Evolutionary conservation across 2,113 vertebrate species (phyloP), one percentile per base, ranked within the genome.

Genomic region (Epinephelus cyanopodus): DNA sequence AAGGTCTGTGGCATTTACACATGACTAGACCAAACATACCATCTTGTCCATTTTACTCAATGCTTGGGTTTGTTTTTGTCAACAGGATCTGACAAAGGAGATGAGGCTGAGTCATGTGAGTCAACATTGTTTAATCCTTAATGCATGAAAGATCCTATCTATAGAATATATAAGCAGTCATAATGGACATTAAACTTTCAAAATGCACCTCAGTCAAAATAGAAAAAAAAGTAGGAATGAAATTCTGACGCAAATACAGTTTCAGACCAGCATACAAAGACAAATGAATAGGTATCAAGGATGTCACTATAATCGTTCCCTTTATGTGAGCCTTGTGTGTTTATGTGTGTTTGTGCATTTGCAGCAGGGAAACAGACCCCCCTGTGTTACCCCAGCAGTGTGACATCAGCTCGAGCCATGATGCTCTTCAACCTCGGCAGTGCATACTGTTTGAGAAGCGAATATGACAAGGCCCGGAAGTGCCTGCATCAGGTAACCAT

Each of bases 351-450:
- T 37, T 76, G 42, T 45, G 42, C 42, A 45, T 72, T 21, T 77
- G 52, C 70, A 99, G 98, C 97, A 92, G 98, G 97, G 90, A 99
- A 98, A 90, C 97, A 97, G 82, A 96, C 96, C 0, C 98, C 97
- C 0, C 95, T 98, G 79, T 99, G 97, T 87, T 99, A 99, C 88
- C 98, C 98, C 79, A 99, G 97, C 87, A 98, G 97, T 0, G 97
- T 99, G 91, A 97, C 87, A 2, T 96, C 97, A n/a, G 98, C 98
- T 8, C 94, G 98, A 63, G 97, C 98, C 11, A 98, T 98, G 96
- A 99, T 99, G 98, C 94, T 99, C 0, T 99, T 99, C 89, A 99
- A 99, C 91, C 95, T 99, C 2, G 98, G 98, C 74, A 99, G 98
- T 3, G 98, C 98, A 15, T 99, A 99, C 92, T 99, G 98, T 72